Base-by-base conservation (phyloP, 2,113 vertebrate genomes). In the Apteryx mantelli region DNA sequence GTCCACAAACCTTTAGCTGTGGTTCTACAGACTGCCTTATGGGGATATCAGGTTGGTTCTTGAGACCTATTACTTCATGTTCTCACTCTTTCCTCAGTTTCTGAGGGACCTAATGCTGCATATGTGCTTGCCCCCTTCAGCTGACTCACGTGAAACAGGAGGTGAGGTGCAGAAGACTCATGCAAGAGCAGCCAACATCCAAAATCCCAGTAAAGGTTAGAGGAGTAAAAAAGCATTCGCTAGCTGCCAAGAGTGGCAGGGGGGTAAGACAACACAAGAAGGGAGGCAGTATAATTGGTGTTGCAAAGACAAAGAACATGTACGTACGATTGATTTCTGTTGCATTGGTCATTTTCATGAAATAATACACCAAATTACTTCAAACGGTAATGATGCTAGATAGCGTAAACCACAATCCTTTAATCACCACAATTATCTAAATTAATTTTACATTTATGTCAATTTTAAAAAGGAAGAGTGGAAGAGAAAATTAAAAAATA, bases 31-130 rank as follows among this genome's bases (percentile, higher is more conserved):
- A 24, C 46, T 75, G 61, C 38, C 83, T 40, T 8, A 16, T 1
- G 28, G 38, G 19, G 38, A 5, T 2, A 32, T 16, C 40, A 10
- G 13, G 5, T 13, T 11, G 56, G 61, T 42, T 50, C 11, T 15
- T 8, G 0, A 32, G 76, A 81, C 12, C n/a, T 24, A 21, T 4
- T 26, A 5, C 28, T 20, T 34, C 14, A 11, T 1, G 0, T 36
- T 19, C 55, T 50, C 36, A 12, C 4, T 5, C 42, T 36, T 52
- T 58, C 34, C 76, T 28, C 24, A 50, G 25, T 64, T 44, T 71
- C 70, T 3, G 2, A 52, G 42, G 44, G 26, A 40, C 19, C 50
- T 18, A 21, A 53, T 1, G 0, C n/a, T 9, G 11, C 22, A n/a
- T 48, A 30, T 3, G 0, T 11, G 5, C n/a, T 32, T 52, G 32